A percentile compares a stretch with the other conserved stretches of the same genome.
Evolutionary conservation across 2,113 vertebrate genomes (phyloP).

Genomic region (Thermophis baileyi): DNA sequence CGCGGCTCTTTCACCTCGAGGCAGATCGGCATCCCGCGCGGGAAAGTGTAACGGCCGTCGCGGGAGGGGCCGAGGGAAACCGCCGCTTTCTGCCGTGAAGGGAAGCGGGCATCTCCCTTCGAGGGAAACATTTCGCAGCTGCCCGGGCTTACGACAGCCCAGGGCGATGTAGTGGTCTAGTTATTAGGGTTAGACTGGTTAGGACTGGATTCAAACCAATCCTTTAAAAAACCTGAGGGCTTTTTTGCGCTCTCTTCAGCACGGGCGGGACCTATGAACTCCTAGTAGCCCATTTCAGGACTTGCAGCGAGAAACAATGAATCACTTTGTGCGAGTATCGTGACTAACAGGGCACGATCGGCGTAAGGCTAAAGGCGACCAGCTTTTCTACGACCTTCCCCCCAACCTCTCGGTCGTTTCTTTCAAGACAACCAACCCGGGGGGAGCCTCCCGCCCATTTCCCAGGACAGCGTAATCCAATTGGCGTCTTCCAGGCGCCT

Average conservation of each 20-base stretch:
- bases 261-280: neutral
- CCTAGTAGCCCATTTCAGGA: neutral
- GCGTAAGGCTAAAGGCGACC: neutral
- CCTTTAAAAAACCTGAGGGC: neutral
- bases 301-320: neutral
- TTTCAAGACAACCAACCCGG: neutral
- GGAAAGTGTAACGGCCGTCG: conserved; percentile 2
- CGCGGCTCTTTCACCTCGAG: neutral
- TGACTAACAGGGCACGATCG: neutral
- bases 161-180: neutral
- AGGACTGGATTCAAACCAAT: neutral
- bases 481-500: neutral
- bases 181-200: neutral
- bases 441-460: neutral
- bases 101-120: neutral
- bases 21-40: neutral
- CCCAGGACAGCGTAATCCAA: neutral
- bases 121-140: neutral
- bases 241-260: neutral
- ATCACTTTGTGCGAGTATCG: neutral
- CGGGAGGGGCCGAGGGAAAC: neutral
- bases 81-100: neutral
- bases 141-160: neutral
- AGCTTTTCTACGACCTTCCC: neutral
- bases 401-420: neutral